Evolutionary conservation across 2,888 invertebrate genomes (phyloP), one percentile per base, ranked within the genome.

Genomic region (Drosophila paracracens): DNA sequence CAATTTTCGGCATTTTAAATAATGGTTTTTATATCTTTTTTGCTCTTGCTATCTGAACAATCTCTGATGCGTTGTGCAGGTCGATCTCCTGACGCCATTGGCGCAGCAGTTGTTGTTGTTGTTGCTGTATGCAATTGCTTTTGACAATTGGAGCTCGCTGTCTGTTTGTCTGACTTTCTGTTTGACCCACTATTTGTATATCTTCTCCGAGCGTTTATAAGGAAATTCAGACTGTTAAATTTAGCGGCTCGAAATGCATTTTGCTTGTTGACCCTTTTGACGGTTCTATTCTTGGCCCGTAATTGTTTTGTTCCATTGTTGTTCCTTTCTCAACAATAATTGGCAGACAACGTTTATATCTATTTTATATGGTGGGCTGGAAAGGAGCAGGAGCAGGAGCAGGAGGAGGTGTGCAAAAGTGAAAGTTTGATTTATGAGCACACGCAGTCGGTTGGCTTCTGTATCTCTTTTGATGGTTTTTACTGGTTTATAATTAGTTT

Each of bases 371-470:
- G 36, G 53, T 8, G n/a, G 5, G 0, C 38, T 46, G 56, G 18
- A 53, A 27, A 10, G 11, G 48, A 21, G 16, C 1, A 18, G 7
- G 25, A 54, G 40, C 5, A 18, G n/a, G 25, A 54, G 40, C 5
- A 18, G n/a, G 27, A 51, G 46, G 53, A 76, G 10, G 5, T 33
- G 4, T 54, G 46, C 46, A 16, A 27, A 90, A 87, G 89, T 90
- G 89, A 89, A 86, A 83, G 89, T 89, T 88, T 87, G 90, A 87
- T 90, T 90, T 89, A 87, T 83, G 90, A 53, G 52, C 79, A 60
- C 76, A 66, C 73, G 59, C 79, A 74, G 74, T 43, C 60, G 51
- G 36, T 56, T 65, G 38, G 71, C 76, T 76, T 71, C 76, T 53
- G 60, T 76, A 64, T 58, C 54, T 69, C 57, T 66, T 69, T 60